phyloP scores from a whole-genome alignment of 2,113 vertebrate species.

The Sakesphorus luctuosus region DNA sequence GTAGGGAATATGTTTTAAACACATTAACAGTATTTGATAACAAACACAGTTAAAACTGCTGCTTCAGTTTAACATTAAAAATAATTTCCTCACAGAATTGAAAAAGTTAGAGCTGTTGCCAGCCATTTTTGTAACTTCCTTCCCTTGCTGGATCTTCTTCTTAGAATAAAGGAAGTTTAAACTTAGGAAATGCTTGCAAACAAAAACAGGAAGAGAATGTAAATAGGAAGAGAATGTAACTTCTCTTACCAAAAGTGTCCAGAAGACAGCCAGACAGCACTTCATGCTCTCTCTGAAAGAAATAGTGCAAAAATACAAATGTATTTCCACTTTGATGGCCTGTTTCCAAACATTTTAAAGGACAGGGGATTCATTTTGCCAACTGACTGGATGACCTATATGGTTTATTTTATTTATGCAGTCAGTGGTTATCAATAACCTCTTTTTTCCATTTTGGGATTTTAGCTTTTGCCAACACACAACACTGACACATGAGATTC shows the following conservation, averaged over 20 bases:
- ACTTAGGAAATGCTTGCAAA: background rate
- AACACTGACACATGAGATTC: background rate
- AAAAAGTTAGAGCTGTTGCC: background rate
- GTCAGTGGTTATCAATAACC: background rate
- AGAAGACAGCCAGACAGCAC: background rate
- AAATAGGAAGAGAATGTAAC: background rate
- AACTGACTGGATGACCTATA: background rate
- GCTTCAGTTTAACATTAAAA: background rate
- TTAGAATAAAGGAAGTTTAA: conserved; percentile 22
- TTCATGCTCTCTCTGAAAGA: background rate
- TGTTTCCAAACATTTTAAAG: background rate
- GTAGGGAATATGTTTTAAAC: background rate
- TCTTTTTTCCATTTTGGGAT: background rate
- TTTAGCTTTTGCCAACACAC: background rate
- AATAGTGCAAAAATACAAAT: background rate
- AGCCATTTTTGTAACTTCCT: background rate
- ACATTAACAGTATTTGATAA: background rate
- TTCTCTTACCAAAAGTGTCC: background rate
- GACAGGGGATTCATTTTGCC: background rate
- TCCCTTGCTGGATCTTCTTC: background rate
- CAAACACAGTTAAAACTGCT: background rate
- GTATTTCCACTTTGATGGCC: background rate
- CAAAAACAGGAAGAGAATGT: background rate
- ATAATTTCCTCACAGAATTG: background rate
- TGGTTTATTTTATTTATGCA: background rate